phyloP scores from a whole-genome alignment of 2,888 invertebrate species.

The Palloptera scutellata region DNA sequence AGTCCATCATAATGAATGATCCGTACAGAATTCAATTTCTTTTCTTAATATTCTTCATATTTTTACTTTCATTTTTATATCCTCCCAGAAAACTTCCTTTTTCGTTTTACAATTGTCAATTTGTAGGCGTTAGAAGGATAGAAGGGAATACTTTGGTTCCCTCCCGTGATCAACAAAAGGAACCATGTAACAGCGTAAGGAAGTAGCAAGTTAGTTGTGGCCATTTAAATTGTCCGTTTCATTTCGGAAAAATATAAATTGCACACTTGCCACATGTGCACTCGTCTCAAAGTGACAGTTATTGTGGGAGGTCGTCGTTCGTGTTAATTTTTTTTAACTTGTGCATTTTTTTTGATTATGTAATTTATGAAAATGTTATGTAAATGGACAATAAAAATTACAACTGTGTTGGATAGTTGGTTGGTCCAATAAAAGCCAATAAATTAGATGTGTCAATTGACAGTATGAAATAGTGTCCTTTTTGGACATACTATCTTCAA shows the following conservation, averaged over 20 bases:
- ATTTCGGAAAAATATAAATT: background rate
- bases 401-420: too few species aligned
- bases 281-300: too few species aligned
- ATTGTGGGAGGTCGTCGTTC: too few species aligned
- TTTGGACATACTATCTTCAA: too few species aligned
- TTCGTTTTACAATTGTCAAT: slow-evolving; percentile 13
- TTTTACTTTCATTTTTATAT: slow-evolving; percentile 21
- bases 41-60: slow-evolving; percentile 4
- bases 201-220: slow-evolving; percentile 56
- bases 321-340: too few species aligned
- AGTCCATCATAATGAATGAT: slow-evolving; percentile 60
- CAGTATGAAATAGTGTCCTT: too few species aligned
- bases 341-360: too few species aligned
- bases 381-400: too few species aligned
- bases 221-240: slow-evolving; percentile 49
- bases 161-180: slow-evolving; percentile 19
- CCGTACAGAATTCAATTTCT: slow-evolving; percentile 52
- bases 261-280: too few species aligned
- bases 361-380: too few species aligned
- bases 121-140: slow-evolving; percentile 12
- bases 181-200: slow-evolving; percentile 50
- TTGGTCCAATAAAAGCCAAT: too few species aligned
- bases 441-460: too few species aligned
- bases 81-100: slow-evolving; percentile 1
- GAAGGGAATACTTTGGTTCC: slow-evolving; percentile 7